Conservation (phyloP, 92 coral and sea anemone species). For the Porites cylindrica region DNA sequence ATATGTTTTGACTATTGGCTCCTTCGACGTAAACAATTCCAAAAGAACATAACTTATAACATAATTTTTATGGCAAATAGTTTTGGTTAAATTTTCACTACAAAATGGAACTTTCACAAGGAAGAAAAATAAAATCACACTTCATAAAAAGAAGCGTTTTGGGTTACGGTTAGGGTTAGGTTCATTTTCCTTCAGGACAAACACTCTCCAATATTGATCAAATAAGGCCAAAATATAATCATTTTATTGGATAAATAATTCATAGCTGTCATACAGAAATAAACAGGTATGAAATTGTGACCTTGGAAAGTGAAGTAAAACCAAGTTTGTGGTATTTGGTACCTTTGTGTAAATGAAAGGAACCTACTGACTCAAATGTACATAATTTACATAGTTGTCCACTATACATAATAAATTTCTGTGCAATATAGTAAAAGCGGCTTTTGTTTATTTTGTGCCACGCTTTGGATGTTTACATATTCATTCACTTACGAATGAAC, state of each 20-base stretch:
- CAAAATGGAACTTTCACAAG: no score
- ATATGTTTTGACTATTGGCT: no score
- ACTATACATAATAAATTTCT: neutral
- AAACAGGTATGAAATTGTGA: constrained; percentile 21
- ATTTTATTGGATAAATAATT: constrained; percentile 25
- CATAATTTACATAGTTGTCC: no score
- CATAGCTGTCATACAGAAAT: constrained; percentile 18
- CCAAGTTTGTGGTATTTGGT: neutral
- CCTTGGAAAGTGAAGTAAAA: neutral
- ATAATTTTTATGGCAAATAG: no score
- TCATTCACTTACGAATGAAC: neutral
- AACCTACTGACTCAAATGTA: neutral
- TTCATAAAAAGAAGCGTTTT: no score
- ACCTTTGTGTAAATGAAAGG: constrained; percentile 19
- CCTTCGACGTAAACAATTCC: no score
- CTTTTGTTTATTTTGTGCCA: constrained; percentile 13
- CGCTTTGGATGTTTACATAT: constrained; percentile 13
- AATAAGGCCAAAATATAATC: constrained; percentile 21
- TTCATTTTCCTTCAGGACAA: no score
- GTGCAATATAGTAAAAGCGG: neutral
- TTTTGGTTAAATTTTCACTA: no score
- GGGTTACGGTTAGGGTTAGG: no score
- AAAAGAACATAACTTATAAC: no score
- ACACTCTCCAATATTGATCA: neutral
- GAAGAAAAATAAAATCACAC: no score